Evolutionary conservation across 2,113 vertebrate species (phyloP), one percentile per base, ranked within the genome.

Genomic region (Rhodinocichla rosea): DNA sequence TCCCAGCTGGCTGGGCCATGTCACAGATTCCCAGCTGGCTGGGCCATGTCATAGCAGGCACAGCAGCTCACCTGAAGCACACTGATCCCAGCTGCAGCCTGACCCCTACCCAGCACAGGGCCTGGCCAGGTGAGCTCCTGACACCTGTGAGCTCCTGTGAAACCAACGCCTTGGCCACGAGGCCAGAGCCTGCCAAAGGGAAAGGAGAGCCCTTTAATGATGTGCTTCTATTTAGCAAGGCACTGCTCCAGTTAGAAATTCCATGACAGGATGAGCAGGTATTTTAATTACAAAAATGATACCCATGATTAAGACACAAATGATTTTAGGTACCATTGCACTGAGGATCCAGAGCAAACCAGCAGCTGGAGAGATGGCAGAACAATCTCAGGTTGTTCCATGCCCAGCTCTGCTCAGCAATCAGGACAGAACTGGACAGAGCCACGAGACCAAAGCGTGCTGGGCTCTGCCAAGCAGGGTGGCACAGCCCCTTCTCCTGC

Each of bases 361-460:
- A 83, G 63, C 53, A 40, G 62, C 9, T 9, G 42, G 30, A 82
- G 67, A 60, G 32, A 44, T 15, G 37, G 42, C 12, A 32, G 50
- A 71, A 13, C 32, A 69, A 26, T 7, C 56, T 57, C 30, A 1
- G 9, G 4, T 27, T 22, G 8, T 39, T 67, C 4, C 11, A 1
- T 3, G 16, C 18, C 35, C 52, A 24, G 50, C 39, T 21, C 28
- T 53, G 50, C 60, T 59, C 60, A 18, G n/a, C 3, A 1, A 3
- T 28, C 52, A 42, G 30, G 33, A 11, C 45, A n/a, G 35, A 47
- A 3, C 23, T 1, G 1, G 57, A 4, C 47, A n/a, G 67, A 42
- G 24, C 21, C 5, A 5, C 9, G 2, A 28, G n/a, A 11, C 17
- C 3, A 24, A 15, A n/a, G 65, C 0, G 0, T 6, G 3, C 1